Evolutionary conservation across 2,113 vertebrate species (phyloP).

Genomic region (Promerops cafer): DNA sequence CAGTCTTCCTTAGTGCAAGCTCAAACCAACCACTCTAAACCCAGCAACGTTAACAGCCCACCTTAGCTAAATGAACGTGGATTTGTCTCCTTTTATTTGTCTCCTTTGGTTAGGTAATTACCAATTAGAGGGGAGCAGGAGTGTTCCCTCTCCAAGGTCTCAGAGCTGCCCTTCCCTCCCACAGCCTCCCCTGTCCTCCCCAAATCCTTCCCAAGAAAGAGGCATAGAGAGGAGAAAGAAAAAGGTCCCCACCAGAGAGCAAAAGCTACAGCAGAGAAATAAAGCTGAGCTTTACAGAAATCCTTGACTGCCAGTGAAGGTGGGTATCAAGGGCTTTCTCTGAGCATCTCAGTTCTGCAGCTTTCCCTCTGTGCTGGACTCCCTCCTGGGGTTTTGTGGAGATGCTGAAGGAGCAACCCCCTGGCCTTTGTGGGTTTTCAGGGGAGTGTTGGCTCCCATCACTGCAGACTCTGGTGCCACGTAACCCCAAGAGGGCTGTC

Average conservation of each 20-base stretch:
- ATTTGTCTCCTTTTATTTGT: not conserved
- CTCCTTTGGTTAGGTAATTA: not conserved
- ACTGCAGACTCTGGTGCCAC: fast-evolving
- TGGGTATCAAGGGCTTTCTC: not conserved
- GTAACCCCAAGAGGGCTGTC: not conserved
- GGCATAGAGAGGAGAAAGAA: not conserved
- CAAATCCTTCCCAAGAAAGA: not conserved
- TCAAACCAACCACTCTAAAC: not conserved
- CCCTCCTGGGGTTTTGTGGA: not conserved
- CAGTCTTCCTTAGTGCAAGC: not conserved
- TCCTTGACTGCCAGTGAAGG: not conserved
- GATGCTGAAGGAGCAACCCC: not conserved
- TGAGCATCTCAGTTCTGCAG: not conserved
- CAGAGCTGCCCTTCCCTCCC: not conserved
- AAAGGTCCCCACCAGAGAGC: not conserved
- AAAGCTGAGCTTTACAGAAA: not conserved
- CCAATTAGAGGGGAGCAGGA: not conserved
- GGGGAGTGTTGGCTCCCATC: not conserved
- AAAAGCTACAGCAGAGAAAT: not conserved
- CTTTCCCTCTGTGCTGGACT: not conserved
- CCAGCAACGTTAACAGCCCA: not conserved
- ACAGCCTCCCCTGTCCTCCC: not conserved
- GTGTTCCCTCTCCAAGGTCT: not conserved
- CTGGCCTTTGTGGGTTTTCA: not conserved
- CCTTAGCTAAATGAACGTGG: not conserved